Evolutionary conservation across 1,140 invertebrate genomes (phyloP).

Genomic region (Aphidius gifuensis): DNA sequence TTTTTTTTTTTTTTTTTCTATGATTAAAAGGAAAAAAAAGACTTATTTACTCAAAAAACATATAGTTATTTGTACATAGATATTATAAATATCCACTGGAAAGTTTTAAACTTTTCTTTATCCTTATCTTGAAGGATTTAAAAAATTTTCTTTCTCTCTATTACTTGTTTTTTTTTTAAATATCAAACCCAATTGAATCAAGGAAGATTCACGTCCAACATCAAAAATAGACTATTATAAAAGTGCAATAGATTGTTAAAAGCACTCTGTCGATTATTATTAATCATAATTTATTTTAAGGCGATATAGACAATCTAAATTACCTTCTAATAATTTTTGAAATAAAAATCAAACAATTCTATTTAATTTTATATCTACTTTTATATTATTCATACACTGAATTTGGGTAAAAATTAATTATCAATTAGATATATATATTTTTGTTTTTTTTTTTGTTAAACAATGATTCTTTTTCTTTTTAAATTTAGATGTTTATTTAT

Average conservation of each 20-base stretch:
- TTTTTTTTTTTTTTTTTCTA: neutral
- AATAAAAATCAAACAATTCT: neutral
- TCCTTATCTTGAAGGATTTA: neutral
- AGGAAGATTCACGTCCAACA: conserved; percentile 49
- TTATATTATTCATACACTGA: too few species aligned
- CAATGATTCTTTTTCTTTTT: conserved; percentile 1
- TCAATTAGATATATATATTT: neutral
- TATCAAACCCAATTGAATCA: conserved; percentile 34
- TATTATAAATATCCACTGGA: conserved; percentile 28
- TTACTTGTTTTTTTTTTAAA: conserved; percentile 11
- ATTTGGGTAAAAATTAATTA: neutral
- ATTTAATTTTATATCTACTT: too few species aligned
- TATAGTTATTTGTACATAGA: conserved; percentile 49
- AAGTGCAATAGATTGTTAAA: conserved; percentile 44
- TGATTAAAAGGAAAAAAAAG: conserved; percentile 32
- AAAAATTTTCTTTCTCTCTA: conserved; percentile 20
- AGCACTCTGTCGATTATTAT: conserved; percentile 39
- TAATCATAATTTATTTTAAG: conserved; percentile 5
- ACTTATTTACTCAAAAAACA: conserved; percentile 44
- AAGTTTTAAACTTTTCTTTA: conserved; percentile 20
- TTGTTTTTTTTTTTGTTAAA: neutral
- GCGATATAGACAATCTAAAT: neutral
- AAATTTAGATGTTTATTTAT: neutral
- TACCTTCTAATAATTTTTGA: neutral
- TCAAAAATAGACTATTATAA: conserved; percentile 54